A percentile compares a stretch with the other conserved stretches of the same genome.
These are phyloP conservation scores for Anthopleura sola DNA, from an alignment of 64 coral and sea anemone genomes.

Conservation along the genomic window DNA sequence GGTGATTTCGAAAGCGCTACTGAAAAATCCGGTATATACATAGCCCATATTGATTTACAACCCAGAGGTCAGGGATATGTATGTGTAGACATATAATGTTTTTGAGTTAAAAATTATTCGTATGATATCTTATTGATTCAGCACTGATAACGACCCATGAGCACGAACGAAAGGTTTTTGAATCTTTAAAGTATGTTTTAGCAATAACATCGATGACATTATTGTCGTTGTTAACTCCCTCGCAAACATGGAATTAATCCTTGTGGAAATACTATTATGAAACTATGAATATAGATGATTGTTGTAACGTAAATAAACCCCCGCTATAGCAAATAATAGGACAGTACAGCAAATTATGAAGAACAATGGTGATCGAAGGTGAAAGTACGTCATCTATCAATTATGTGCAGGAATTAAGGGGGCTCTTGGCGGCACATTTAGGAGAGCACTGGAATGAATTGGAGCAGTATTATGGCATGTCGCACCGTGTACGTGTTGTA, in stretches of 20 bases:
- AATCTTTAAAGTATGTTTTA: not conserved
- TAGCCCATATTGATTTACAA: not conserved
- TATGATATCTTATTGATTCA: too few relatives aligned
- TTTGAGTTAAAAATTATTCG: not conserved
- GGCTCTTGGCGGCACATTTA: too few relatives aligned
- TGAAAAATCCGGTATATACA: not conserved
- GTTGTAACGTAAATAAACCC: not conserved
- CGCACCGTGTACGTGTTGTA: too few relatives aligned
- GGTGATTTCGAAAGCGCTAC: not conserved
- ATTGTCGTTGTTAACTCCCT: not conserved
- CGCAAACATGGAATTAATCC: not conserved
- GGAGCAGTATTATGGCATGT: too few relatives aligned
- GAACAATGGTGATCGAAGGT: not conserved
- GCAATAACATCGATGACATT: not conserved
- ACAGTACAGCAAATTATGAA: not conserved
- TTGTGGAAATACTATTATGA: not conserved
- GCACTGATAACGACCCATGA: not conserved
- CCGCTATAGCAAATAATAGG: not conserved
- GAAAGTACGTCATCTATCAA: not conserved
- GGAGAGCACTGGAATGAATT: too few relatives aligned
- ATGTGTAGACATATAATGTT: too few relatives aligned
- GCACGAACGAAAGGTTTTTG: not conserved
- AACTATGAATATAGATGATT: not conserved
- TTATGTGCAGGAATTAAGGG: not conserved
- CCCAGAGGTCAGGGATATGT: not conserved